Evolutionary conservation across 2,797 vertebrate species (phyloP).

Genomic region (Gobio occitaniae): DNA sequence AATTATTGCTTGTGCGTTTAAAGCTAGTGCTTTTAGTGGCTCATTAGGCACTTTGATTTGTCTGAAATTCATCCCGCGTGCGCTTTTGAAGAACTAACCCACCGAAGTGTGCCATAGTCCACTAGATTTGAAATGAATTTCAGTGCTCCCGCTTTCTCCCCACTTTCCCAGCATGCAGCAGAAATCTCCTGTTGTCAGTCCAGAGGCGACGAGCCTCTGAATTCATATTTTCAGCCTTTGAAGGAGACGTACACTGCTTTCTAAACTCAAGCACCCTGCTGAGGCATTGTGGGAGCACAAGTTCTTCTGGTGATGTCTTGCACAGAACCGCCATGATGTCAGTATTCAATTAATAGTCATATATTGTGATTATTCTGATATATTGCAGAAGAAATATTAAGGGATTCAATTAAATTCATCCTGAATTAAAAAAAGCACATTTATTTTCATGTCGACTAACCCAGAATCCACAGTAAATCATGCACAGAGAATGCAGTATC

Average conservation of each 20-base stretch:
- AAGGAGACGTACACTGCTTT: slow-evolving; percentile 22
- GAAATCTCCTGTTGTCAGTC: slow-evolving; percentile 13
- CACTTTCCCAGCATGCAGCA: slow-evolving; percentile 20
- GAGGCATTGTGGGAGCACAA: slow-evolving; percentile 17
- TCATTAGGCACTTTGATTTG: neutral
- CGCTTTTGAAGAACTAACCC: neutral
- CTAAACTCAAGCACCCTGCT: slow-evolving; percentile 23
- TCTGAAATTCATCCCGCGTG: neutral
- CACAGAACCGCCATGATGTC: neutral
- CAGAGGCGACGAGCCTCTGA: slow-evolving; percentile 32
- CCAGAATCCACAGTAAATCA: slow-evolving; percentile 5
- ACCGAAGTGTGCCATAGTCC: slow-evolving; percentile 8
- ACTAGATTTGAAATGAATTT: slow-evolving; percentile 24
- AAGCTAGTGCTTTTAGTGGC: neutral
- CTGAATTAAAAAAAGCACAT: neutral
- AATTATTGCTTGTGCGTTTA: neutral
- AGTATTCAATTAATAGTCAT: neutral
- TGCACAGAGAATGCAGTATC: slow-evolving; percentile 31
- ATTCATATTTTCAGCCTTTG: slow-evolving; percentile 35
- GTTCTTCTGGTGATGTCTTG: neutral
- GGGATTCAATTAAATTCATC: neutral
- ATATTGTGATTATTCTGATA: neutral
- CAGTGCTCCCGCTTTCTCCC: slow-evolving; percentile 1
- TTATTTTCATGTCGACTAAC: neutral
- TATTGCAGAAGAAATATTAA: neutral